Base-by-base conservation (phyloP, 2,888 invertebrate species). In the Tryphoninae sp. region DNA sequence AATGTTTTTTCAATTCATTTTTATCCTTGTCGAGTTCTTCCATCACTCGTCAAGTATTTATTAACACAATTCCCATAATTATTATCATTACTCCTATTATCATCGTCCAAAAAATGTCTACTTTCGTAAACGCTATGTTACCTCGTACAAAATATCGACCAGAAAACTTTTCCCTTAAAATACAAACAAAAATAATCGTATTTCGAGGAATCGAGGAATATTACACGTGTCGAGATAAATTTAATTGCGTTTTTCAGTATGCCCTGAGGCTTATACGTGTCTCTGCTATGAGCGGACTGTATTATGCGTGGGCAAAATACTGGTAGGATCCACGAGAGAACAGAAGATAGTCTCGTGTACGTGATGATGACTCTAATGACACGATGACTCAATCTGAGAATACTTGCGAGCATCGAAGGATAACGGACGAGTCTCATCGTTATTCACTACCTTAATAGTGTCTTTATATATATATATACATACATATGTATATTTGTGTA, bases 371-470 rank as follows among this genome's bases (percentile, higher is more conserved):
- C 76, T 85, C 83, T 85, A 83, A 84, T 83, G 85, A 86, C 85
- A 84, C 87, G 85, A 89, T 88, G 86, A 87, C 89, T 89, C 89
- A 87, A 89, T 89, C 87, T 86, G 80, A 81, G 81, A 80, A 71
- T 13, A 53, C 61, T 68, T 79, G 78, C 65, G 78, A 78, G 78
- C 82, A 78, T 75, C 78, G 62, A 79, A 67, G 71, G 78, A 82
- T 82, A 83, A 82, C 81, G 79, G 80, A 40, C n/a, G 13, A 77
- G 69, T 73, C 79, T 65, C 64, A 53, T 73, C 72, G 62, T 78
- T 51, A 22, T 51, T 16, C 13, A 45, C 45, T 45, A 33, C 40
- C 16, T 62, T 16, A 40, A 23, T 62, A 23, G n/a, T 62, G 16
- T 9, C 40, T 23, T 9, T 13, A 19, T 26, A 65, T 19, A 49